Conservation (phyloP, 2,888 invertebrate genomes). For the Darwinula stevensoni region DNA sequence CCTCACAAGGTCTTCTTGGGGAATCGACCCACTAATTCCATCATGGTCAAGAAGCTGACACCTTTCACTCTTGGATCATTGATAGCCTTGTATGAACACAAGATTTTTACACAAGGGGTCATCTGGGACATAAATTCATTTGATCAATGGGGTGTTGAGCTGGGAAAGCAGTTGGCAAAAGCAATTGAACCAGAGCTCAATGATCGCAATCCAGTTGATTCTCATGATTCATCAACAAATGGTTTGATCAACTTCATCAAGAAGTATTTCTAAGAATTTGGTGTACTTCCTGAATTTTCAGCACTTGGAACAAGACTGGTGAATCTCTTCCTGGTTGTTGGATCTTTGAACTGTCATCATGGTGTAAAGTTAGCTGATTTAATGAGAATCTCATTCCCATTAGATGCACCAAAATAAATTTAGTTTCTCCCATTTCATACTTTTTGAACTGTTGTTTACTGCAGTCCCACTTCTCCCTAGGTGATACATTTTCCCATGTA, state of each 20-base stretch:
- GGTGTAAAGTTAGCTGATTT: no score
- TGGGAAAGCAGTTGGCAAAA: conserved; percentile 93
- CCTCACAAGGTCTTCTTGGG: conserved; percentile 91
- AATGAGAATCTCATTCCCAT: no score
- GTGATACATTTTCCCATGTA: no score
- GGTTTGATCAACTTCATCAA: conserved; percentile 82
- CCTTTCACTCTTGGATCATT: conserved; percentile 78
- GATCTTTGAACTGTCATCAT: no score
- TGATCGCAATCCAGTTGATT: conserved; percentile 27
- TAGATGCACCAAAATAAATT: no score
- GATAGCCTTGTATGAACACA: conserved; percentile 92
- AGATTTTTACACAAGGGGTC: conserved; percentile 91
- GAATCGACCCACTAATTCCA: conserved; percentile 89
- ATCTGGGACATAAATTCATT: conserved; percentile 99
- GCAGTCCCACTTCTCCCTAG: no score
- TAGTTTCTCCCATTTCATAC: no score
- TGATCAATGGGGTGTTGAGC: conserved; percentile 98
- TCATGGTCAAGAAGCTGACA: conserved; percentile 62
- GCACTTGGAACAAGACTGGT: no score
- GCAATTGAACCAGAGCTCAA: conserved; percentile 84
- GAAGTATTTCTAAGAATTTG: no score
- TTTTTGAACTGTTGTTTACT: no score
- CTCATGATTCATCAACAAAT: conserved; percentile 83
- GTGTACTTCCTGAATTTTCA: no score
- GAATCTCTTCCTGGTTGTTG: no score